Evolutionary conservation across 2,113 vertebrate species (phyloP).

Genomic region (Suricata suricatta): DNA sequence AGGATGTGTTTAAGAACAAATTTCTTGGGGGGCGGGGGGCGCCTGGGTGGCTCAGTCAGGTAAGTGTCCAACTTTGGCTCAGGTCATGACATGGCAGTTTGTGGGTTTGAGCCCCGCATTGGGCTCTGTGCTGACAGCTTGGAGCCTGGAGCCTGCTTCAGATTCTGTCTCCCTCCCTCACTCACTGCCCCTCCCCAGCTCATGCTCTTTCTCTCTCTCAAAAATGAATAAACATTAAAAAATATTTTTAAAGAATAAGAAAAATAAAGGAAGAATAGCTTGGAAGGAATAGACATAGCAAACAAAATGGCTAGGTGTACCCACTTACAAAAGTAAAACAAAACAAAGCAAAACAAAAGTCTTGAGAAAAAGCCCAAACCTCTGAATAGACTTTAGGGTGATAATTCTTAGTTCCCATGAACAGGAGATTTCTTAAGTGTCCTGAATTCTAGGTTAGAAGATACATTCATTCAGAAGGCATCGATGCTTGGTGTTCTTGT

Average conservation of each 20-base stretch:
- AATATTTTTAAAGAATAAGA: no score
- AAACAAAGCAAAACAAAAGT: background rate
- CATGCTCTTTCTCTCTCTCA: no score
- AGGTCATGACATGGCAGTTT: no score
- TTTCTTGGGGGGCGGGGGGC: no score
- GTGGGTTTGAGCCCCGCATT: no score
- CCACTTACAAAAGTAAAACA: background rate
- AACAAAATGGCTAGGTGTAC: background rate
- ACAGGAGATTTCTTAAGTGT: background rate
- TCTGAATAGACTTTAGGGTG: background rate
- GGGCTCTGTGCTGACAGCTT: no score
- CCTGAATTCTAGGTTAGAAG: background rate
- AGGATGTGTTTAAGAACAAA: background rate
- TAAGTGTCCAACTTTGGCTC: no score
- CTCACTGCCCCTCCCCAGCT: no score
- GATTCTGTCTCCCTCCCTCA: no score
- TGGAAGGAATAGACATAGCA: background rate
- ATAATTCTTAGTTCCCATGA: background rate
- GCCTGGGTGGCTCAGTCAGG: no score
- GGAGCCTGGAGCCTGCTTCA: no score
- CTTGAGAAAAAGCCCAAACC: slow-evolving; percentile 1
- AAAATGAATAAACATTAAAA: no score
- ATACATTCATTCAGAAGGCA: background rate
- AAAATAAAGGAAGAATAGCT: background rate
- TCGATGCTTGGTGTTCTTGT: background rate